Conservation (phyloP, 1,140 invertebrate genomes). For the Drosophila ficusphila region DNA sequence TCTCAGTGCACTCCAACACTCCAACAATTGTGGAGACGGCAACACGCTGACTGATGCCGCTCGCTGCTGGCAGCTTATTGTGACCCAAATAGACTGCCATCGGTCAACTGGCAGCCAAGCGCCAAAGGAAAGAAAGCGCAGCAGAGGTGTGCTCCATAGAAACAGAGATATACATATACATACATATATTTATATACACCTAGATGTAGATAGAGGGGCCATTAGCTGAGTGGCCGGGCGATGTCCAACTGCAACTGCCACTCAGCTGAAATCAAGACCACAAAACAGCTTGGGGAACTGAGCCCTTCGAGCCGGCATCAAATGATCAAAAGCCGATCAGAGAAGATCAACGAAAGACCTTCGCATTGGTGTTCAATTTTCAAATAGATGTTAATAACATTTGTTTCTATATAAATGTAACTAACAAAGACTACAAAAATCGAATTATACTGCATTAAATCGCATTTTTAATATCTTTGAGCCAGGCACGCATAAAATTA, state of each 20-base stretch:
- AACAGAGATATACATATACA: slow-evolving; percentile 2
- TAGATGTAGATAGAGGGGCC: slow-evolving; percentile 36
- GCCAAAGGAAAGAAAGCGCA: slow-evolving; percentile 60
- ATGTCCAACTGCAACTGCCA: slow-evolving; percentile 16
- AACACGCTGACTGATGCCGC: slow-evolving; percentile 26
- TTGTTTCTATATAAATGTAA: background rate
- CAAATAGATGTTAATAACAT: slow-evolving; percentile 21
- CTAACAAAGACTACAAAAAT: too few relatives aligned
- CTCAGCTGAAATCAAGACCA: slow-evolving; percentile 2
- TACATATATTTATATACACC: too few relatives aligned
- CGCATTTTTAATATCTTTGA: too few relatives aligned
- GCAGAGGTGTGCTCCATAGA: background rate
- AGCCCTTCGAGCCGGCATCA: slow-evolving; percentile 41
- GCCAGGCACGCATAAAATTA: too few relatives aligned
- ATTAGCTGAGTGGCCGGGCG: slow-evolving; percentile 55
- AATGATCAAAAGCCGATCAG: slow-evolving; percentile 35
- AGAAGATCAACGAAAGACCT: slow-evolving; percentile 26
- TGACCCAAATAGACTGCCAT: slow-evolving; percentile 65
- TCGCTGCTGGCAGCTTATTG: slow-evolving; percentile 32
- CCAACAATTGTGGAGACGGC: slow-evolving; percentile 17
- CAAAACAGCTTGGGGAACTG: slow-evolving; percentile 29
- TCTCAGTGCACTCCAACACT: slow-evolving; percentile 71
- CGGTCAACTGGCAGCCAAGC: slow-evolving; percentile 55
- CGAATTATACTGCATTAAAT: too few relatives aligned
- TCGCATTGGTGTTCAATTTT: slow-evolving; percentile 11